A percentile compares a stretch with the other conserved stretches of the same genome.
Evolutionary conservation across 2,888 invertebrate species (phyloP).

Genomic region (Prenolepis imparis): DNA sequence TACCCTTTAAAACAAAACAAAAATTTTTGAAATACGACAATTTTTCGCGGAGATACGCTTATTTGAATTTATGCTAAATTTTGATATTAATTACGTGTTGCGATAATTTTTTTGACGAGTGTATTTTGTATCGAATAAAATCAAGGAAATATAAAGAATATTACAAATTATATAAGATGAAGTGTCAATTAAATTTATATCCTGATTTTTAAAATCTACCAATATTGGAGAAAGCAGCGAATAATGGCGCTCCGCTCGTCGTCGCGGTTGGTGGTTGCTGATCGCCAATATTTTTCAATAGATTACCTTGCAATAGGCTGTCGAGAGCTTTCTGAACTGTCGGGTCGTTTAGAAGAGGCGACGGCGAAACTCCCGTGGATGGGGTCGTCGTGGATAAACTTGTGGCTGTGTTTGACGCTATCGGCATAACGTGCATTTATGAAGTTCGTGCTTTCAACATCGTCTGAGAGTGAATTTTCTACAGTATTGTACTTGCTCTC

Average conservation of each 20-base stretch:
- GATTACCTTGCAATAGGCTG: slow-evolving; percentile 89
- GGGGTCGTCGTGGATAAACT: slow-evolving; percentile 76
- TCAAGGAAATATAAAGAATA: slow-evolving; percentile 8
- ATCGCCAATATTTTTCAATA: slow-evolving; percentile 87
- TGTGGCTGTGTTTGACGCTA: slow-evolving; percentile 80
- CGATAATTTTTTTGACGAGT: too few species aligned
- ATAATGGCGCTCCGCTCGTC: slow-evolving; percentile 80
- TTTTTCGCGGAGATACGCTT: too few species aligned
- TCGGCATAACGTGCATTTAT: slow-evolving; percentile 80
- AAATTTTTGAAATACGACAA: too few species aligned
- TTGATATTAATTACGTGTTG: too few species aligned
- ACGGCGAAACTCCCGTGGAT: slow-evolving; percentile 84
- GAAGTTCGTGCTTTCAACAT: slow-evolving; percentile 62
- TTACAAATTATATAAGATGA: background rate
- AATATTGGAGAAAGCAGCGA: slow-evolving; percentile 85
- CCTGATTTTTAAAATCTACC: slow-evolving; percentile 80
- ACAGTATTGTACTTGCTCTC: background rate
- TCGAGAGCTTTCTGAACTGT: slow-evolving; percentile 93
- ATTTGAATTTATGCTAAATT: too few species aligned
- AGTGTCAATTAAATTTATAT: background rate
- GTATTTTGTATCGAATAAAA: slow-evolving; percentile 20
- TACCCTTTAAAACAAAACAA: too few species aligned
- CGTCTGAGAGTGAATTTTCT: slow-evolving; percentile 56
- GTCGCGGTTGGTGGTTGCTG: slow-evolving; percentile 78
- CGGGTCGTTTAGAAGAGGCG: slow-evolving; percentile 91